These are phyloP conservation scores for Nemurella pictetii DNA, from an alignment of 2,888 invertebrate species.

Conservation along the genomic window DNA sequence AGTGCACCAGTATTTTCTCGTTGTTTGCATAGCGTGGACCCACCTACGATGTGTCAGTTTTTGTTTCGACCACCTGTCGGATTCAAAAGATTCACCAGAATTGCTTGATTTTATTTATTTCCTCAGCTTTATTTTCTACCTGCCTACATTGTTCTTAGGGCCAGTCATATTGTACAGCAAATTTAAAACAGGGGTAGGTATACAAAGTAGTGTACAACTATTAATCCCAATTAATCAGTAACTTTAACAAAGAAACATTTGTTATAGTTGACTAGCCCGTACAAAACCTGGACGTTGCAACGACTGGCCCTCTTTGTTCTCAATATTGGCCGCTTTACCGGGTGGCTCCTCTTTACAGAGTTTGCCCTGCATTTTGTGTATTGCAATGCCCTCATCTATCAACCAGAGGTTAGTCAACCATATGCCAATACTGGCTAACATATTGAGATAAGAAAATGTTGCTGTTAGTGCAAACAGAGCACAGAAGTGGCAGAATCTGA, in stretches of 20 bases:
- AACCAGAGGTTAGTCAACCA: slow-evolving; percentile 58
- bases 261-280: slow-evolving; percentile 37
- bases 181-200: slow-evolving; percentile 59
- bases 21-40: slow-evolving; percentile 65
- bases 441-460: not conserved
- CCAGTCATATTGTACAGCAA: slow-evolving; percentile 80
- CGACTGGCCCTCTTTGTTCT: slow-evolving; percentile 45
- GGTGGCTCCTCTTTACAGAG: slow-evolving; percentile 73
- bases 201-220: not conserved
- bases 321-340: slow-evolving; percentile 59
- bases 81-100: slow-evolving; percentile 43
- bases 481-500: not conserved
- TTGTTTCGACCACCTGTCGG: slow-evolving; percentile 61
- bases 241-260: not conserved
- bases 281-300: slow-evolving; percentile 45
- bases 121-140: slow-evolving; percentile 77
- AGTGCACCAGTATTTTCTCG: slow-evolving; percentile 59
- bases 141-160: slow-evolving; percentile 81
- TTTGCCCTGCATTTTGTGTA: slow-evolving; percentile 78
- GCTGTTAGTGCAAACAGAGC: not conserved
- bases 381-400: slow-evolving; percentile 73
- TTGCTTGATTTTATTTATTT: slow-evolving; percentile 55
- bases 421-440: not conserved
- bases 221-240: not conserved
- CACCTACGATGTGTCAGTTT: slow-evolving; percentile 77